Evolutionary conservation across 1,140 invertebrate genomes (phyloP).

Genomic region (Geopemphigus sp.): DNA sequence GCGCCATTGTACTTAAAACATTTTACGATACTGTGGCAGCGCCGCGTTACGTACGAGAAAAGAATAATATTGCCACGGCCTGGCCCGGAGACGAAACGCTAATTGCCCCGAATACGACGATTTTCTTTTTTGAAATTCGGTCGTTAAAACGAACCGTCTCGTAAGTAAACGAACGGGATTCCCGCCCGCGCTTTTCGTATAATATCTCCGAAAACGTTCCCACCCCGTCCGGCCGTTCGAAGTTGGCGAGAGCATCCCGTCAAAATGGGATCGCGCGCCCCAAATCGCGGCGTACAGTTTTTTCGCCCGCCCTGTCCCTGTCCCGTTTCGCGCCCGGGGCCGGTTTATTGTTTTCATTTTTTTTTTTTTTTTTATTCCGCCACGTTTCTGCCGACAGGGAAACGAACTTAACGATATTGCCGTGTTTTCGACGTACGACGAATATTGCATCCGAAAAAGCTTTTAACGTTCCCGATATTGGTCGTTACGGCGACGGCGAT

Average conservation of each 20-base stretch:
- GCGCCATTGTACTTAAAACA: too few species aligned
- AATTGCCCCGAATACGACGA: neutral
- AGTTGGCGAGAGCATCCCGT: too few species aligned
- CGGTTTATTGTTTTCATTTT: neutral
- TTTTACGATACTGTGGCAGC: too few species aligned
- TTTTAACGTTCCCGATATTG: slow-evolving; percentile 14
- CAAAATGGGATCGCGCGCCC: too few species aligned
- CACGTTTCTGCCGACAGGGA: slow-evolving; percentile 18
- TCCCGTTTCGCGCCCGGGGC: too few species aligned
- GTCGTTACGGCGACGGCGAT: too few species aligned
- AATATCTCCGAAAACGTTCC: too few species aligned
- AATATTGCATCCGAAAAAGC: neutral
- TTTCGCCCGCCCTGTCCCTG: too few species aligned
- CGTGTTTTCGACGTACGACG: too few species aligned
- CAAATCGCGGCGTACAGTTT: neutral
- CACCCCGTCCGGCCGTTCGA: too few species aligned
- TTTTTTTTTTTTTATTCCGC: slow-evolving; percentile 30
- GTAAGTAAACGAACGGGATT: neutral
- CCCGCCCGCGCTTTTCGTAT: too few species aligned
- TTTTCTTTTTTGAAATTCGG: neutral
- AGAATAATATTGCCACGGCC: neutral
- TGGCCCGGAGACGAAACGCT: neutral
- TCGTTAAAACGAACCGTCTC: neutral
- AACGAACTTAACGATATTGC: slow-evolving; percentile 29
- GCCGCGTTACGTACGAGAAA: neutral